Evolutionary conservation across 2,113 vertebrate genomes (phyloP).

Genomic region (Ranitomeya variabilis): DNA sequence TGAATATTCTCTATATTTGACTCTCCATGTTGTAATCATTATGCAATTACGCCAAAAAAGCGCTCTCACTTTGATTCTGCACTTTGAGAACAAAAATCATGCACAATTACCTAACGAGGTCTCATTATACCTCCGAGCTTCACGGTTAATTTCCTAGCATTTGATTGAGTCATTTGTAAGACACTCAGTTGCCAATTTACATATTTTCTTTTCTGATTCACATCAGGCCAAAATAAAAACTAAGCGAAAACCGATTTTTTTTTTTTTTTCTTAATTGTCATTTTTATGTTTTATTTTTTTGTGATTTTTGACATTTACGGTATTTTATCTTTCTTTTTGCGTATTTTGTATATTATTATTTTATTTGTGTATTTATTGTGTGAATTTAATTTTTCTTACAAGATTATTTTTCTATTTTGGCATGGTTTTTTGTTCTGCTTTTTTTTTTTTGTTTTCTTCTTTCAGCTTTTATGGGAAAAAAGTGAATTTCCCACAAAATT

Average conservation of each 20-base stretch:
- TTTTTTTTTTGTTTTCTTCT: background rate
- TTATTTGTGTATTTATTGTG: background rate
- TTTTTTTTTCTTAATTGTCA: background rate
- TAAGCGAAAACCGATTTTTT: background rate
- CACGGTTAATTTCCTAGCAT: slow-evolving; percentile 5
- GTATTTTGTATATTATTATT: too few species aligned
- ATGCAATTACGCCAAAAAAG: slow-evolving; percentile 20
- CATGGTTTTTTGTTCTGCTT: background rate
- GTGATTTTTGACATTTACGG: background rate
- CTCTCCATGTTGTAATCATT: slow-evolving; percentile 14
- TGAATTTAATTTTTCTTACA: background rate
- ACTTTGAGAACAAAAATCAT: slow-evolving; percentile 13
- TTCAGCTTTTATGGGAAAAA: slow-evolving; percentile 23
- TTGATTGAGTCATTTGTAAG: slow-evolving; percentile 36
- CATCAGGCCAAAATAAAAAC: background rate
- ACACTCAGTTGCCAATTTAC: background rate
- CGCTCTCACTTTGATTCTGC: background rate
- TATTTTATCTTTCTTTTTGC: background rate
- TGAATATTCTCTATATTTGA: slow-evolving; percentile 14
- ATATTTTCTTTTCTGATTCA: background rate
- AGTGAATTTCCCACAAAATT: slow-evolving; percentile 21
- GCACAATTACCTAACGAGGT: slow-evolving; percentile 39
- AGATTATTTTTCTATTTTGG: background rate
- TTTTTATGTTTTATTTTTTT: background rate
- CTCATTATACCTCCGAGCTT: slow-evolving; percentile 28